Evolutionary conservation across 2,797 vertebrate genomes (phyloP), one percentile per base, ranked within the genome.

Genomic region (Bufotes viridis): DNA sequence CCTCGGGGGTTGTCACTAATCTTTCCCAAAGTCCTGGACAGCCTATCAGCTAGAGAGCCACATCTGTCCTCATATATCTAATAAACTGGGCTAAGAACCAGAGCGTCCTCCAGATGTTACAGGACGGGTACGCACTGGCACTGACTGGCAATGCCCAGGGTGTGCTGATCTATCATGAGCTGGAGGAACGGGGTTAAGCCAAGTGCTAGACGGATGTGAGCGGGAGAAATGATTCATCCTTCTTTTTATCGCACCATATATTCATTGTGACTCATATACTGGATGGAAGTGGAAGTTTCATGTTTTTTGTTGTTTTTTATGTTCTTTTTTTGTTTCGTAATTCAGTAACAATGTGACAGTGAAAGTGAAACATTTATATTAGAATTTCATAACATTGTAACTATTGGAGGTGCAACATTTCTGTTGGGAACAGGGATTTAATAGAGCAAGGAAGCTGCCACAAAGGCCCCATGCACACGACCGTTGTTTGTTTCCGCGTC

Each of bases 91-190:
- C 14, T 57, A 3, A 61, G 60, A 20, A 20, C 60, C 6, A 24
- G n/a, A 11, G 10, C n/a, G 3, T 42, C 4, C 42, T 42, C 42
- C 42, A 42, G 42, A 42, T 42, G 8, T 42, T 51, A 42, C 29
- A 76, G 75, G 13, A 78, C 3, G 24, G 78, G 53, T 60, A 58
- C 78, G 60, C 5, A 60, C 78, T 79, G 78, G 78, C 11, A 79
- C 53, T 0, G 53, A 60, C 49, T 79, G n/a, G 24, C 53, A 58
- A 0, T 58, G 24, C 55, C 78, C 55, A 18, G 11, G 34, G 55
- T 18, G 24, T 7, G 0, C 22, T 78, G n/a, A 57, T 26, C 53
- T 24, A 17, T 29, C 17, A 58, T 58, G n/a, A 58, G 53, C 55
- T 29, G 53, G 53, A 79, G 15, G 55, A 58, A 6, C 14, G 0